Percentiles rank a stretch among this genome's conserved stretches.
Conservation (phyloP, 2,113 vertebrate genomes). For the Aythya baeri region DNA sequence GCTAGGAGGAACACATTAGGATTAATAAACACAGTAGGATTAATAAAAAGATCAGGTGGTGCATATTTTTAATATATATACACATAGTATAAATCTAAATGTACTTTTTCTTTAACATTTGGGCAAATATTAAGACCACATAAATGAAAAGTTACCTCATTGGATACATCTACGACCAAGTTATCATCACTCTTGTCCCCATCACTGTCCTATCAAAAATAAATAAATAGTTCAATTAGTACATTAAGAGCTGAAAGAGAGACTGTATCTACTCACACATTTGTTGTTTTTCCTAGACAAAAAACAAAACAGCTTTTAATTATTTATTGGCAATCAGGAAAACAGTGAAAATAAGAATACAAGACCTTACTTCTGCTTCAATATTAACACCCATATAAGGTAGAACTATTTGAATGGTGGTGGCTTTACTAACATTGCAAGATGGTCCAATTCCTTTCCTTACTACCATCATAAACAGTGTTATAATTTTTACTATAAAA, state of each 20-base stretch:
- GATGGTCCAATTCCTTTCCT: neutral
- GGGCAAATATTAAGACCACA: slow-evolving; percentile 16
- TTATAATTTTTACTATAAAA: neutral
- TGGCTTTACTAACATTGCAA: neutral
- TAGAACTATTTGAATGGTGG: neutral
- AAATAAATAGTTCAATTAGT: slow-evolving; percentile 65
- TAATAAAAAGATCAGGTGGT: neutral
- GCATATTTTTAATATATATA: slow-evolving; percentile 48
- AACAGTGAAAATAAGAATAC: slow-evolving; percentile 12
- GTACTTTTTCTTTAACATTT: slow-evolving; percentile 32
- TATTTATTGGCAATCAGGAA: neutral
- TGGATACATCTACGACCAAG: slow-evolving; percentile 88
- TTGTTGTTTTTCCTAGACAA: neutral
- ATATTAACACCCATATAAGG: neutral
- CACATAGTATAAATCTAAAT: neutral
- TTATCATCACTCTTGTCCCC: slow-evolving; percentile 89
- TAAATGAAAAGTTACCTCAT: slow-evolving; percentile 80
- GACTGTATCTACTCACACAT: slow-evolving; percentile 13
- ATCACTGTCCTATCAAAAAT: slow-evolving; percentile 84
- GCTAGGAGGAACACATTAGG: neutral
- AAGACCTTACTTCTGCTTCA: neutral
- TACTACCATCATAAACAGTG: neutral
- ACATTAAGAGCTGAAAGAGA: slow-evolving; percentile 19
- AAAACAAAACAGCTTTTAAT: neutral
- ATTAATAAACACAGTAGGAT: neutral